Evolutionary conservation across 2,797 vertebrate genomes (phyloP).

Genomic region (Pangasius djambal): DNA sequence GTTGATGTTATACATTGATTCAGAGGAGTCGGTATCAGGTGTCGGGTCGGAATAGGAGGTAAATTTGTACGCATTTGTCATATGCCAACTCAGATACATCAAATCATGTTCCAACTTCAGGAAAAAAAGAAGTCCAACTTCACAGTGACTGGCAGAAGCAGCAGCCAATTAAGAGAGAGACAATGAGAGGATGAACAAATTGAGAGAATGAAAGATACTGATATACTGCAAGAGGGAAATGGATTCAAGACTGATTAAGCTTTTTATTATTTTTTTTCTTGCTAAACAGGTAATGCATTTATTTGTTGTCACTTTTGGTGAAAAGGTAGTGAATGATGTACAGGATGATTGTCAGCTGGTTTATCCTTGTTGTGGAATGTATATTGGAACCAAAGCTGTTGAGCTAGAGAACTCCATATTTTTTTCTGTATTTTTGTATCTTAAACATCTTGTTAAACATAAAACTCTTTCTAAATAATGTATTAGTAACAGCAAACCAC

Average conservation of each 20-base stretch:
- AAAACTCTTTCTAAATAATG: no score
- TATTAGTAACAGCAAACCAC: no score
- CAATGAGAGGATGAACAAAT: background rate
- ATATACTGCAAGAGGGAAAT: background rate
- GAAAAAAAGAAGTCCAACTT: background rate
- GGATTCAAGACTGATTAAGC: background rate
- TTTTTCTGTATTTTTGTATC: background rate
- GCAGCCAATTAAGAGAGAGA: background rate
- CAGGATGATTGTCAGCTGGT: background rate
- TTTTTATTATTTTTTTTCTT: background rate
- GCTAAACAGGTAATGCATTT: background rate
- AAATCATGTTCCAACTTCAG: no score
- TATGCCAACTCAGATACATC: no score
- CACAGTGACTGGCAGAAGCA: background rate
- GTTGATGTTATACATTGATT: no score
- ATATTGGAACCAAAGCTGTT: background rate
- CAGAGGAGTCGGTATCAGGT: no score
- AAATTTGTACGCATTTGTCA: background rate
- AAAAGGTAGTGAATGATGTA: background rate
- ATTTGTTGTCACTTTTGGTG: background rate
- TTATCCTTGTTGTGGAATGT: background rate
- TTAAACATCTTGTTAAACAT: background rate
- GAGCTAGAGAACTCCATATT: background rate
- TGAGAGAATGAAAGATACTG: background rate
- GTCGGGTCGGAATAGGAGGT: no score